A percentile compares a stretch with the other conserved stretches of the same genome.
Conservation (phyloP, 1,140 invertebrate species). For the Oncopodura yosiiana region DNA sequence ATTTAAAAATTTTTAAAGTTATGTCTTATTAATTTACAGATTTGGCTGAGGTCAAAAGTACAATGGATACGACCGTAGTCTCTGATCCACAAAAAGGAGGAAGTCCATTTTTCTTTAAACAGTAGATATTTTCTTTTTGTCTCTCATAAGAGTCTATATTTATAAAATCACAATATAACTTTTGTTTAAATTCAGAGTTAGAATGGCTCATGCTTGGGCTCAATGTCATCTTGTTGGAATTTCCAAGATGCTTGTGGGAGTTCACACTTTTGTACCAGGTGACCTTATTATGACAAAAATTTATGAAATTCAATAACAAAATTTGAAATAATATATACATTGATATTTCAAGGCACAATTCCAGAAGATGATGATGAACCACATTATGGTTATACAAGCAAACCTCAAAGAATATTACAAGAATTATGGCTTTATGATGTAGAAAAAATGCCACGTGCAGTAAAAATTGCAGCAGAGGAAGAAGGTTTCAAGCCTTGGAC, state of each 20-base stretch:
- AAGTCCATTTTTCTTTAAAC: slow-evolving; percentile 22
- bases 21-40: too few relatives aligned
- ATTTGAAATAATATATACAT: too few relatives aligned
- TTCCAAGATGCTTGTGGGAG: slow-evolving; percentile 20
- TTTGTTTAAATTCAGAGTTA: slow-evolving; percentile 7
- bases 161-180: not conserved
- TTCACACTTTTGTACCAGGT: slow-evolving; percentile 23
- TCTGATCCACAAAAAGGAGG: slow-evolving; percentile 24
- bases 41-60: slow-evolving; percentile 24
- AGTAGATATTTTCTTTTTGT: slow-evolving; percentile 7
- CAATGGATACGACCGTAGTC: slow-evolving; percentile 24
- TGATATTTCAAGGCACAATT: too few relatives aligned
- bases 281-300: too few relatives aligned
- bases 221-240: slow-evolving; percentile 25
- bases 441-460: slow-evolving; percentile 24
- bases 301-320: too few relatives aligned
- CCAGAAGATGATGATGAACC: slow-evolving; percentile 19
- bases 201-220: slow-evolving; percentile 25
- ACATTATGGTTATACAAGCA: slow-evolving; percentile 11
- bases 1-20: too few relatives aligned
- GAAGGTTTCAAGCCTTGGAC: slow-evolving; percentile 24
- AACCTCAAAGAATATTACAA: slow-evolving; percentile 17
- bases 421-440: slow-evolving; percentile 27
- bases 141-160: not conserved
- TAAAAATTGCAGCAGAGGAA: slow-evolving; percentile 24